Evolutionary conservation across 2,797 vertebrate species (phyloP), one percentile per base, ranked within the genome.

Genomic region (Pseudomugil tenellus): DNA sequence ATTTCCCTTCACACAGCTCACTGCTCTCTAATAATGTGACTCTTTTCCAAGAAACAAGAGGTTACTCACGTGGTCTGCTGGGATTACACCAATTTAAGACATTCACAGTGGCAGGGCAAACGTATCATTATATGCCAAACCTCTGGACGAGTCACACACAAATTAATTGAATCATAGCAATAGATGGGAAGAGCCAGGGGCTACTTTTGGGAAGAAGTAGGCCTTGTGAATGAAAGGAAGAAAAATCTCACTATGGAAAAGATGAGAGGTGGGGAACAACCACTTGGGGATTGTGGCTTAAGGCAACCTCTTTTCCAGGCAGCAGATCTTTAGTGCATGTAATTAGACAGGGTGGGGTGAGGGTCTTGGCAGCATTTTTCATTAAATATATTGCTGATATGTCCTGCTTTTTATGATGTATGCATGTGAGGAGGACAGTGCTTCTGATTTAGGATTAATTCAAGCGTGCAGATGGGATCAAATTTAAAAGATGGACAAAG

Each of bases 91-190:
- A 80, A 92, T 90, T 91, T 92, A 77, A 91, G 85, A 89, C 59
- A 75, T 85, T 83, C 70, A 62, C 67, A 59, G 67, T 58, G 79
- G 74, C 57, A 31, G 67, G 70, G 86, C 83, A 74, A 86, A 83
- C 81, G 46, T 82, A 89, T 91, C 85, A 85, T 88, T 89, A 87
- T 76, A 72, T 66, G 63, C 71, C 76, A 89, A 91, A 88, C 88
- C 90, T 92, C 86, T 52, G 77, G 86, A 89, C 62, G 77, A 76
- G 86, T 79, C 84, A 72, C 84, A 67, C 60, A 63, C 91, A 94
- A 94, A 93, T 94, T 92, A 93, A 93, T 92, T 90, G 84, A 90
- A 91, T 88, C 85, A 86, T 81, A 85, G 89, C 80, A 41, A 81
- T 90, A 87, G 85, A 85, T 60, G 65, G 70, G 69, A 70, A 81